Evolutionary conservation across 2,113 vertebrate genomes (phyloP).

Genomic region (Microtus pennsylvanicus): DNA sequence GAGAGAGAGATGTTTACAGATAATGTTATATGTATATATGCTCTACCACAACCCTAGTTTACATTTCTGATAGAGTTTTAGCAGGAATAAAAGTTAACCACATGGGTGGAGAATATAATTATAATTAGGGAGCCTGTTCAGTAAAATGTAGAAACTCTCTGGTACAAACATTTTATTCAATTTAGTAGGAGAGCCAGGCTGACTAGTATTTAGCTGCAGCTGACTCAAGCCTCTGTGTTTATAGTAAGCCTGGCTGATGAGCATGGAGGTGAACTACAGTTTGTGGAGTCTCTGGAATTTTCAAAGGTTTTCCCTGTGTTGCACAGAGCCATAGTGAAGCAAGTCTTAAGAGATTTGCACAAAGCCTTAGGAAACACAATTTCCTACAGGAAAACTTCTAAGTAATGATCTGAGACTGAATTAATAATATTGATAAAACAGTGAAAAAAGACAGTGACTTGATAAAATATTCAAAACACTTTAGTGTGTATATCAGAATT

Average conservation of each 20-base stretch:
- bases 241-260: neutral
- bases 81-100: conserved; percentile 36
- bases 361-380: neutral
- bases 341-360: neutral
- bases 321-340: neutral
- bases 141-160: neutral
- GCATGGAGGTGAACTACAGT: neutral
- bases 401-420: neutral
- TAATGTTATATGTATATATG: neutral
- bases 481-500: conserved; percentile 33
- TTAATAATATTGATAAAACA: neutral
- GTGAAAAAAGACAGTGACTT: neutral
- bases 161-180: conserved; percentile 45
- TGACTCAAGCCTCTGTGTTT: conserved; percentile 29
- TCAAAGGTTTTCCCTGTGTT: neutral
- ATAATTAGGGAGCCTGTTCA: neutral
- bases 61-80: neutral
- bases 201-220: neutral
- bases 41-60: neutral
- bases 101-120: conserved; percentile 32
- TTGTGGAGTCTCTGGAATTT: conserved; percentile 34
- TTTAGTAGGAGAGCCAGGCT: conserved; percentile 24
- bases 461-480: neutral
- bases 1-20: neutral
- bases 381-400: neutral